Percentiles rank a stretch among this genome's conserved stretches.
phyloP scores from a whole-genome alignment of 1,140 invertebrate species.

The Microvelia longipes region DNA sequence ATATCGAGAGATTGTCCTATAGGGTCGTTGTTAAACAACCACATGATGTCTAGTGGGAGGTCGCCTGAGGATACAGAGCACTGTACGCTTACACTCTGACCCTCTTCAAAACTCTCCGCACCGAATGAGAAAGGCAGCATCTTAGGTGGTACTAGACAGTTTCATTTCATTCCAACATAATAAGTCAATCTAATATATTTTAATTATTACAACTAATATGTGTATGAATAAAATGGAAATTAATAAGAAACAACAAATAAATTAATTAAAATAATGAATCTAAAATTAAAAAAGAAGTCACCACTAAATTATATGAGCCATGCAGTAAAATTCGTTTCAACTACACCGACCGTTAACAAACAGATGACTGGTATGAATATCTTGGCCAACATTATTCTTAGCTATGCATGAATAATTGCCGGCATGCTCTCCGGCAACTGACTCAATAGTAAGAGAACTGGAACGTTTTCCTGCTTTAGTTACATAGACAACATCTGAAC shows the following conservation, averaged over 20 bases:
- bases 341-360: slow-evolving; percentile 29
- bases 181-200: not conserved
- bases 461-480: slow-evolving; percentile 49
- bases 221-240: not conserved
- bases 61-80: slow-evolving; percentile 50
- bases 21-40: slow-evolving; percentile 37
- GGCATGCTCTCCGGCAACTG: slow-evolving; percentile 38
- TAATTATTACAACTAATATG: not conserved
- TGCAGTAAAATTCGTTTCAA: no score
- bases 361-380: slow-evolving; percentile 18
- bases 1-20: slow-evolving; percentile 40
- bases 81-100: slow-evolving; percentile 30
- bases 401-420: slow-evolving; percentile 46
- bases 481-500: slow-evolving; percentile 39
- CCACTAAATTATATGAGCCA: no score
- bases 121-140: slow-evolving; percentile 57
- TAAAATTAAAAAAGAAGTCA: no score
- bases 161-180: not conserved
- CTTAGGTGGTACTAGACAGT: slow-evolving; percentile 42
- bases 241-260: no score
- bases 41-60: slow-evolving; percentile 40
- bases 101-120: slow-evolving; percentile 34
- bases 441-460: slow-evolving; percentile 29
- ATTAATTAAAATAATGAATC: no score
- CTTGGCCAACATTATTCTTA: slow-evolving; percentile 48